Conservation (phyloP, 2,113 vertebrate genomes). For the Brachyhypopomus gauderio region DNA sequence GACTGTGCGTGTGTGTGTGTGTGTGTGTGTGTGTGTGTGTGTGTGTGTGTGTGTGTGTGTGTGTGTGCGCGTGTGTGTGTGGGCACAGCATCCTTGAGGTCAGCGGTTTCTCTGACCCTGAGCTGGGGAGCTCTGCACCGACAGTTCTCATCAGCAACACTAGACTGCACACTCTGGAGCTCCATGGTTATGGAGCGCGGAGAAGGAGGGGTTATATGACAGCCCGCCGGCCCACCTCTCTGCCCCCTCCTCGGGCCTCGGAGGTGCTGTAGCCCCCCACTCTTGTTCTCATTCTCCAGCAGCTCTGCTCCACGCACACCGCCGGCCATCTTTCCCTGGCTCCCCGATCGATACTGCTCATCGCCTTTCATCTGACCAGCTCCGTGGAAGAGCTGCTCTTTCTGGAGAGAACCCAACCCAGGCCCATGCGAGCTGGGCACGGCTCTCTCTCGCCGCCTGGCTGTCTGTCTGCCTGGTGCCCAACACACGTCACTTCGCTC, state of each 20-base stretch:
- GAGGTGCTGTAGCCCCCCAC: conserved; percentile 45
- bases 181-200: conserved; percentile 58
- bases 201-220: conserved; percentile 67
- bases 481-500: conserved; percentile 37
- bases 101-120: conserved; percentile 56
- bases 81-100: conserved; percentile 51
- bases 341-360: conserved; percentile 79
- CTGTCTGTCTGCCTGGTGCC: conserved; percentile 37
- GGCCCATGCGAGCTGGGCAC: conserved; percentile 63
- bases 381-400: conserved; percentile 76
- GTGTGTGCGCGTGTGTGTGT: conserved; percentile 25
- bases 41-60: conserved; percentile 14
- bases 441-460: conserved; percentile 44
- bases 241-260: conserved; percentile 33
- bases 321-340: conserved; percentile 65
- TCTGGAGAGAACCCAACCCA: conserved; percentile 81
- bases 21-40: conserved; percentile 21
- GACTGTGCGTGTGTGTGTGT: background rate
- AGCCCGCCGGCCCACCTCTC: conserved; percentile 50
- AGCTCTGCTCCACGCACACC: conserved; percentile 74
- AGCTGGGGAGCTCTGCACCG: conserved; percentile 65
- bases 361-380: conserved; percentile 84
- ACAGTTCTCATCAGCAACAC: conserved; percentile 73
- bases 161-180: conserved; percentile 56
- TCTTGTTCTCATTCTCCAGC: conserved; percentile 56